Base-by-base conservation (phyloP, 2,888 invertebrate species). In the Parnassius glacialis region DNA sequence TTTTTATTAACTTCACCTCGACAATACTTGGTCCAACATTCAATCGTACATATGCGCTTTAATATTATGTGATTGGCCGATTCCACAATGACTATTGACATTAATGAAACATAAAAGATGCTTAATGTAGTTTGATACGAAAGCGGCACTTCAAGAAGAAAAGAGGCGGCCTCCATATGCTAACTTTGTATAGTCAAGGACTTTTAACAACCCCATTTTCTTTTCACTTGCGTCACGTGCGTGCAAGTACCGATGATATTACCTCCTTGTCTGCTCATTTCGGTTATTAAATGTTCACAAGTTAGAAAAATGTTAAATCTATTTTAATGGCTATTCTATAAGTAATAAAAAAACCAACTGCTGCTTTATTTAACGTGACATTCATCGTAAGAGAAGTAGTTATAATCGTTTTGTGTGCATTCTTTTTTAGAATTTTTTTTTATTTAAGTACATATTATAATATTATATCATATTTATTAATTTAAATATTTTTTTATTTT, bases 211-310 rank as follows among this genome's bases (percentile, higher is more conserved):
- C 62, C 62, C 62, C 62, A 55, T 58, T 61, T 70, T 61, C 69
- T 68, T 65, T 68, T 72, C 59, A 71, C 70, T 48, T 48, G 12
- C 48, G 81, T 81, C 87, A 87, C 88, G 88, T 87, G 88, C 84
- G 76, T 77, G 69, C 66, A 67, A 85, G 81, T 70, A 74, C 70
- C 50, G 65, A 63, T 63, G 66, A 74, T 74, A 78, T 76, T 76
- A 72, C 74, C 78, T 77, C 72, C 83, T 85, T 64, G 68, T 71
- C 74, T 74, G 75, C 79, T 79, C 80, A 81, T 75, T 76, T 55
- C 20, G 52, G 12, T 53, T 41, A 61, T 57, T 51, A 59, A 58
- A 56, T 57, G 56, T 62, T 68, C 67, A 58, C 20, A 55, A 58
- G 50, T 57, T 54, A 25, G 62, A 61, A 61, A 61, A 34, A 47